Base-by-base conservation (phyloP, 2,888 invertebrate genomes). In the Drosophila buzzatii region DNA sequence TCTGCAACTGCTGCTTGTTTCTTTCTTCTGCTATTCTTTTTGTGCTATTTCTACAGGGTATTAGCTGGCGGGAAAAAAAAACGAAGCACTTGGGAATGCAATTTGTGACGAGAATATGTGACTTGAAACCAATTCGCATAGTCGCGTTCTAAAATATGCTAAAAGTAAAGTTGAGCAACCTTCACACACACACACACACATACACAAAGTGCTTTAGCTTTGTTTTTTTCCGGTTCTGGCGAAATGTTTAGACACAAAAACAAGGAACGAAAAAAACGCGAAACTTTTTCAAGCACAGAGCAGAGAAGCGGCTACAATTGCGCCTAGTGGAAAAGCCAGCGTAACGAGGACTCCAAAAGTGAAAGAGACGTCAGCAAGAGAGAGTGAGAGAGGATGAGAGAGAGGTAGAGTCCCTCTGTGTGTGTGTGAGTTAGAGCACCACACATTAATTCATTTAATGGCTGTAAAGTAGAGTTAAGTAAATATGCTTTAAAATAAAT, bases 371-470 rank as follows among this genome's bases (percentile, higher is more conserved):
- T 23, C 0, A 23, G 23, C 23, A 23, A 23, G 9, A 16, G 20
- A 12, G 12, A 10, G 9, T 1, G 4, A 12, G 35, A 16, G 31
- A 12, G 8, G 1, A 14, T 6, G 18, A n/a, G 35, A 5, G 3
- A 6, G 27, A 20, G 31, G 16, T 2, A 20, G 6, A 2, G 20
- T 3, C n/a, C n/a, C n/a, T n/a, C 6, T 12, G 16, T 16, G 3
- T 4, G 10, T 2, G 20, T 3, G 18, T 12, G 27, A n/a, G 45
- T 12, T 20, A 39, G 57, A 49, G 60, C 39, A 39, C 49, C 65
- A 75, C 70, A 73, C 81, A 81, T 85, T 89, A 89, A 85, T 79
- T 89, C 76, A 86, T 75, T 89, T 84, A 86, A 81, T 76, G 77
- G 70, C 65, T 80, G 79, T 74, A 65, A 73, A 76, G 70, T 58